A percentile compares a stretch with the other conserved stretches of the same genome.
Evolutionary conservation across 2,113 vertebrate genomes (phyloP).

Genomic region (Capreolus pygargus): DNA sequence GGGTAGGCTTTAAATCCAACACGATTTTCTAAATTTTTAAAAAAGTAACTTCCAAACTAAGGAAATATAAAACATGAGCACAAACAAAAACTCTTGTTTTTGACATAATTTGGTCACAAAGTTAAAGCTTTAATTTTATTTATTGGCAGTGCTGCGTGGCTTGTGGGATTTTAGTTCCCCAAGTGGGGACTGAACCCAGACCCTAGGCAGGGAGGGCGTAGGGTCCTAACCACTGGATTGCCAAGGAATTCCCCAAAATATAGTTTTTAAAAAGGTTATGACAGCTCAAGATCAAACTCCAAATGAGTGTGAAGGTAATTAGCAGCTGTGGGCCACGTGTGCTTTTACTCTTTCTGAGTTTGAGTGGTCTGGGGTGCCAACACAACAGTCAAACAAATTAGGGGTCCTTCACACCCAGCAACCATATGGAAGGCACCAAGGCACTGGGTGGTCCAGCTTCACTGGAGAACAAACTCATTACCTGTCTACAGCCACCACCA

Average conservation of each 20-base stretch:
- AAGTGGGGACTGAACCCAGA: neutral
- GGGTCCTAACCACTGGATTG: neutral
- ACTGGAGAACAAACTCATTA: conserved; percentile 63
- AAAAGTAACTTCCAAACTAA: neutral
- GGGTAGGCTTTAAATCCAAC: neutral
- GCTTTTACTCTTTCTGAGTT: neutral
- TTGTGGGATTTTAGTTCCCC: neutral
- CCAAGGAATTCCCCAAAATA: neutral
- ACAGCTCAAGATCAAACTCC: neutral
- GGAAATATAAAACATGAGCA: neutral
- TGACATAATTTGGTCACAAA: neutral
- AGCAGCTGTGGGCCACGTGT: rapidly evolving
- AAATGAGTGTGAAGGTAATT: neutral
- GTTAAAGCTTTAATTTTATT: neutral
- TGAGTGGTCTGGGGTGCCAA: neutral
- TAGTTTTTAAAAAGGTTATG: neutral
- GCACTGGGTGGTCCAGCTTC: neutral
- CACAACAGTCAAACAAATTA: neutral
- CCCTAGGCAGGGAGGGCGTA: neutral
- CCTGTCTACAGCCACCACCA: conserved; percentile 98
- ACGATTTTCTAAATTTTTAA: neutral
- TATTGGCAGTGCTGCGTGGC: neutral
- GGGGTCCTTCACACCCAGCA: neutral
- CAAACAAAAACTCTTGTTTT: neutral
- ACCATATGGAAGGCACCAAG: neutral